phyloP scores from a whole-genome alignment of 2,888 invertebrate species.

The Crepidodera aurea region DNA sequence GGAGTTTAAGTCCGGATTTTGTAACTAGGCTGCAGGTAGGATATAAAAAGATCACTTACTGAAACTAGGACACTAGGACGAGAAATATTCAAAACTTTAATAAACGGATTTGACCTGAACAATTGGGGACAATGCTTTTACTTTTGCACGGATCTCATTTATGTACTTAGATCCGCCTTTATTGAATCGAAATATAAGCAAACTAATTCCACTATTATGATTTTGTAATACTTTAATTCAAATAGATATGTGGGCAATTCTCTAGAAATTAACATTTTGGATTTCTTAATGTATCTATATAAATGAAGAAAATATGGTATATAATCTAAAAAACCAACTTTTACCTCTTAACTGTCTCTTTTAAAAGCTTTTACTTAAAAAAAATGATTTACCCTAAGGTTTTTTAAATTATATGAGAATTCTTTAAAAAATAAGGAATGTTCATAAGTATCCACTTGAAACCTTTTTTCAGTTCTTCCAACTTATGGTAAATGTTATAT shows the following conservation, averaged over 20 bases:
- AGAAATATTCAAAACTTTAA: slow-evolving; percentile 43
- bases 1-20: slow-evolving; percentile 58
- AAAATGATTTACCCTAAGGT: too few relatives aligned
- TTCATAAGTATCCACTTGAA: too few relatives aligned
- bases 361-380: too few relatives aligned
- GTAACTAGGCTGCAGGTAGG: slow-evolving; percentile 59
- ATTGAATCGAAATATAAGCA: slow-evolving; percentile 23
- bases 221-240: not conserved
- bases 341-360: too few relatives aligned
- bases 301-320: too few relatives aligned
- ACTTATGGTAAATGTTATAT: too few relatives aligned
- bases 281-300: not conserved
- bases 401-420: too few relatives aligned
- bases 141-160: slow-evolving; percentile 47
- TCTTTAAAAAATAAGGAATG: too few relatives aligned
- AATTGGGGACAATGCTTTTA: slow-evolving; percentile 55
- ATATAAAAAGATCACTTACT: slow-evolving; percentile 33
- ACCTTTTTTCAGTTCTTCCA: too few relatives aligned
- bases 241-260: not conserved
- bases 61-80: slow-evolving; percentile 40
- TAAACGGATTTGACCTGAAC: slow-evolving; percentile 55
- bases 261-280: not conserved
- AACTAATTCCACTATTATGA: slow-evolving; percentile 8
- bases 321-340: too few relatives aligned
- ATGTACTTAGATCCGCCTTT: slow-evolving; percentile 39